Base-by-base conservation (phyloP, 2,888 invertebrate genomes). In the Adelognathus sp. region DNA sequence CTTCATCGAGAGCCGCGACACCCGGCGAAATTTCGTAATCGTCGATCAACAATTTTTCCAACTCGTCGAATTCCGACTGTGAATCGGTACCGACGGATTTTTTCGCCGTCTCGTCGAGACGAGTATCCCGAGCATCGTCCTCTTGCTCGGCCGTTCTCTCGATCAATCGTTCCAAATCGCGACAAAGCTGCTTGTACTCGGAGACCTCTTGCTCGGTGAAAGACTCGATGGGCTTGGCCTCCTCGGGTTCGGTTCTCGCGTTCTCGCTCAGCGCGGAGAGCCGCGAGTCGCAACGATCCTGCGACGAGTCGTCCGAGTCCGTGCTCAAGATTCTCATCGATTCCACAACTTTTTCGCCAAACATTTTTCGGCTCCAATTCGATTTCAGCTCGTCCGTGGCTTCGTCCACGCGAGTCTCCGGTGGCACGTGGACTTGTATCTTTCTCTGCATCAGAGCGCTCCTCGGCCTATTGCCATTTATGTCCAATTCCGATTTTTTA, bases 131-230 rank as follows among this genome's bases (percentile, higher is more conserved):
- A n/a, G 63, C 61, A 54, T 41, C 74, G 21, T 2, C 41, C 60
- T 36, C 64, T 7, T 24, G 82, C 79, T 46, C 75, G 64, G 29
- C 86, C 72, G 67, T 86, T 82, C 24, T 86, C 52, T 87, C 80
- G 9, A 90, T 87, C 18, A 90, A 82, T 70, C 87, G 86, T 61
- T 89, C 90, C 54, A 90, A 79, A 80, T 90, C 88, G 76, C 86
- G 86, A 67, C 90, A 90, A n/a, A 90, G 82, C 36, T 87, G 84
- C 24, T 82, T 85, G 66, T 90, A 90, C 14, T 88, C 86, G 5
- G 85, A 86, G 9, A 89, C 83, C 70, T 89, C 90, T 6, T 86
- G 82, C 50, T 88, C 89, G 11, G 83, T 83, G 11, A 83, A 75
- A 46, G 80, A 81, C 54, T 52, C 63, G 60, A 64, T 79, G 6